phyloP scores from a whole-genome alignment of 2,888 invertebrate species.

The Neoaliturus tenellus region DNA sequence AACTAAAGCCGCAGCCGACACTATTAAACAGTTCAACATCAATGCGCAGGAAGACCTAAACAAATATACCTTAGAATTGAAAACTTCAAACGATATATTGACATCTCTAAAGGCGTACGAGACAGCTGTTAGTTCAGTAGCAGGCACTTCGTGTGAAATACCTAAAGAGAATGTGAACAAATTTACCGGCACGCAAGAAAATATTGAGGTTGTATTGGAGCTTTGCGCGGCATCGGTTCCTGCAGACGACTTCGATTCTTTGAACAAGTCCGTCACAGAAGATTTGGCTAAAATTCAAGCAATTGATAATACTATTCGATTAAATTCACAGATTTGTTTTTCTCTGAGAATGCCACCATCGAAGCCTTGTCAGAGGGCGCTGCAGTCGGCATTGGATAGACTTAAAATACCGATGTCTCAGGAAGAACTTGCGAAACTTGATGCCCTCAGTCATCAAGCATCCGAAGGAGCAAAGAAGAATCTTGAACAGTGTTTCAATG shows the following conservation, averaged over 20 bases:
- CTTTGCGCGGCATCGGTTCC: neutral
- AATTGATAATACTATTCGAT: neutral
- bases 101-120: neutral
- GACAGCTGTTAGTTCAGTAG: neutral
- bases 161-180: neutral
- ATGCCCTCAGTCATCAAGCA: neutral
- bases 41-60: neutral
- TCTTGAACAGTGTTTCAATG: neutral
- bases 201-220: neutral
- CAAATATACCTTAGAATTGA: neutral
- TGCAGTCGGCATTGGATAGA: neutral
- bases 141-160: neutral
- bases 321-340: neutral
- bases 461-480: neutral
- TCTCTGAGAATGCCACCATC: neutral
- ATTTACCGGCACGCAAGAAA: neutral
- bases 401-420: neutral
- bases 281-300: conserved; percentile 24
- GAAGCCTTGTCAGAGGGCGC: neutral
- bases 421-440: neutral
- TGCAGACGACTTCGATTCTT: neutral
- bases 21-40: neutral
- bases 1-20: neutral
- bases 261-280: neutral
- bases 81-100: neutral